These are phyloP conservation scores for Ceratina calcarata DNA, from an alignment of 1,140 invertebrate species.

Conservation along the genomic window DNA sequence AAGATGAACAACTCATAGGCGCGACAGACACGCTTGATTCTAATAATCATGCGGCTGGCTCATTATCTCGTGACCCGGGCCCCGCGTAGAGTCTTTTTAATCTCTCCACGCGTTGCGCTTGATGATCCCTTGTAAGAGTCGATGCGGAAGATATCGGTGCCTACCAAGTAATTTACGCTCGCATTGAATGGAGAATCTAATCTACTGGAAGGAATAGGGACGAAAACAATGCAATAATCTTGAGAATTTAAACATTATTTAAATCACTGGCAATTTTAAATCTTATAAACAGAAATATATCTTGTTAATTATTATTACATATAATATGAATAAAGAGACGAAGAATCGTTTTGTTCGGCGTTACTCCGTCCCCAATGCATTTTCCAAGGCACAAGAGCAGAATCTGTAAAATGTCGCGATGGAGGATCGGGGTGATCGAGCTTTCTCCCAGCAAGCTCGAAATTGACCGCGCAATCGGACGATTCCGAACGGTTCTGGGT, in stretches of 20 bases:
- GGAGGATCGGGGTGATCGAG: neutral
- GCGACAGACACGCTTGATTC: constrained; percentile 61
- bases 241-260: neutral
- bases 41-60: constrained; percentile 57
- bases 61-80: constrained; percentile 48
- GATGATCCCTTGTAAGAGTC: neutral
- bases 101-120: neutral
- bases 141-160: constrained; percentile 20
- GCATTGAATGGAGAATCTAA: neutral
- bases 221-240: neutral
- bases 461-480: constrained; percentile 39
- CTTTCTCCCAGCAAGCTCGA: constrained; percentile 33
- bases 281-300: too few species aligned
- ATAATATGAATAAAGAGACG: too few species aligned
- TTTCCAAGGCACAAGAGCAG: neutral
- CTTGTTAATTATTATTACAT: too few species aligned
- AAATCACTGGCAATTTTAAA: too few species aligned
- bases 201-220: neutral
- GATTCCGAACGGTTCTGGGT: constrained; percentile 36
- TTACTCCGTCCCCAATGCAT: neutral
- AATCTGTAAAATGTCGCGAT: neutral
- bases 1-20: constrained; percentile 48
- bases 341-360: too few species aligned
- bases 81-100: constrained; percentile 23
- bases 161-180: constrained; percentile 1